These are phyloP conservation scores for Xenentodon cancila DNA, from an alignment of 2,797 vertebrate species.

Conservation along the genomic window DNA sequence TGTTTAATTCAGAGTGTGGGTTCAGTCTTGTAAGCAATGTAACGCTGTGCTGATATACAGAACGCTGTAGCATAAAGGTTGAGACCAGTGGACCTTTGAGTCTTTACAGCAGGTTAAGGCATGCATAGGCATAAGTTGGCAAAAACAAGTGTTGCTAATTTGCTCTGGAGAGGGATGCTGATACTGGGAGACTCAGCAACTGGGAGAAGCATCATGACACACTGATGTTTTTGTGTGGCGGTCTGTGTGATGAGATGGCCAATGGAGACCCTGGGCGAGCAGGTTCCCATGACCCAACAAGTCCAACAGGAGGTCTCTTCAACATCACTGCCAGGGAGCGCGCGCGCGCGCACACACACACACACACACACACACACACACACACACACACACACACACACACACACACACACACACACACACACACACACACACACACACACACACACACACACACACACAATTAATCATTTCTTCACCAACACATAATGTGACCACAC, in stretches of 20 bases:
- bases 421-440: constrained; percentile 29
- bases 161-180: constrained; percentile 44
- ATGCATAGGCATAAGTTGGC: constrained; percentile 56
- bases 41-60: not conserved
- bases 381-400: constrained; percentile 52
- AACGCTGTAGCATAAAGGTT: constrained; percentile 12
- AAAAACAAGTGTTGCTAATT: constrained; percentile 67
- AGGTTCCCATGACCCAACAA: constrained; percentile 75
- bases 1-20: not conserved
- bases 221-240: constrained; percentile 35
- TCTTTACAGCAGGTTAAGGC: constrained; percentile 51
- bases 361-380: constrained; percentile 52
- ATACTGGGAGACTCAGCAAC: constrained; percentile 46
- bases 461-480: constrained; percentile 20
- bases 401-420: not conserved
- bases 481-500: constrained; percentile 53
- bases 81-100: constrained; percentile 33
- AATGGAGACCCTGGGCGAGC: constrained; percentile 62
- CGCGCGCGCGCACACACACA: constrained; percentile 36
- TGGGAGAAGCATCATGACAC: constrained; percentile 48
- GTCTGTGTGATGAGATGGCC: constrained; percentile 53
- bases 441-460: constrained; percentile 22
- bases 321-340: constrained; percentile 42
- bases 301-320: constrained; percentile 64
- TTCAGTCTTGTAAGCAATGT: not conserved